Conservation (phyloP, 35 echinoderm and acorn worm species). For the Holothuria glaberrima region DNA sequence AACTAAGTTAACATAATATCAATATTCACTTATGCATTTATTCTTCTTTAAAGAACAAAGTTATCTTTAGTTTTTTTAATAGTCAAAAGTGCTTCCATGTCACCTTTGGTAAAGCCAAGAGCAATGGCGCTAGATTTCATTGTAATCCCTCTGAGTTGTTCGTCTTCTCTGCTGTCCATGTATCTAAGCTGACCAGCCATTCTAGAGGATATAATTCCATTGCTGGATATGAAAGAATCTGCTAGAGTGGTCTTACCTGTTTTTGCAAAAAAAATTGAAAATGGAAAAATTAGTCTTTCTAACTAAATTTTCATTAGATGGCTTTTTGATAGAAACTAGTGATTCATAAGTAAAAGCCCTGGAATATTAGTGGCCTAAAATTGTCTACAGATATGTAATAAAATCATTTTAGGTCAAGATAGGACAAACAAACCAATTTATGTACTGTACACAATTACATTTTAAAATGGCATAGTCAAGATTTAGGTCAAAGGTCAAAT, state of each 20-base stretch:
- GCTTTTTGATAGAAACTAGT: no score
- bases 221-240: conserved; percentile 95
- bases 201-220: conserved; percentile 93
- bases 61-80: not conserved
- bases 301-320: no score
- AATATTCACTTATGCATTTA: not conserved
- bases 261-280: no score
- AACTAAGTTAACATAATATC: not conserved
- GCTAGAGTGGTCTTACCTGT: conserved; percentile 93
- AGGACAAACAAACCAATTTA: no score
- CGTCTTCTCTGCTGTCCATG: conserved; percentile 95
- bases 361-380: no score
- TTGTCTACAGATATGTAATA: no score
- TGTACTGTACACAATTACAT: no score
- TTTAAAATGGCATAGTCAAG: no score
- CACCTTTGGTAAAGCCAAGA: conserved; percentile 70
- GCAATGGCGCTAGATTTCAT: conserved; percentile 99
- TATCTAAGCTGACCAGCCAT: conserved; percentile 94
- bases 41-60: not conserved
- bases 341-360: no score
- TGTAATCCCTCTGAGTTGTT: conserved; percentile 92
- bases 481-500: no score
- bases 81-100: not conserved
- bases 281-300: no score
- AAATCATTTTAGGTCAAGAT: no score